Percentiles rank a stretch among this genome's conserved stretches.
Conservation (phyloP, 1,140 invertebrate genomes). For the Atta cephalotes region DNA sequence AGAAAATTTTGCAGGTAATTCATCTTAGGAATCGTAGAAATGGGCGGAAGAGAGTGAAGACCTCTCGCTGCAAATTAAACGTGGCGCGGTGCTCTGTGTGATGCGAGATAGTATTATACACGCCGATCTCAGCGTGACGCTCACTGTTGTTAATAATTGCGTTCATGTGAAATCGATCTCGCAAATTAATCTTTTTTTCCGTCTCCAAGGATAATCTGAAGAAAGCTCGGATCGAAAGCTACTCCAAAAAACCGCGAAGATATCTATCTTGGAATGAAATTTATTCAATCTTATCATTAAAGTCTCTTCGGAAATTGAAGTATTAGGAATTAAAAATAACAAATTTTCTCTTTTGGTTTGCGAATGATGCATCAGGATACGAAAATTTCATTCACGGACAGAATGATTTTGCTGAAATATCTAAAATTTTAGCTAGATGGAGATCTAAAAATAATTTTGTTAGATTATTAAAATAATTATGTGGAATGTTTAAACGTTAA, state of each 20-base stretch:
- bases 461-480: too few species aligned
- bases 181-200: not conserved
- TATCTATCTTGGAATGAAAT: not conserved
- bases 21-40: slow-evolving; percentile 56
- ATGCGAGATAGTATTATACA: slow-evolving; percentile 56
- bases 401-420: too few species aligned
- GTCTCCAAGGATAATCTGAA: not conserved
- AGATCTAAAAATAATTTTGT: too few species aligned
- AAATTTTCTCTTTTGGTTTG: not conserved
- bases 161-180: slow-evolving; percentile 51
- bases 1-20: slow-evolving; percentile 53
- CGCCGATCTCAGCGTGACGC: slow-evolving; percentile 54
- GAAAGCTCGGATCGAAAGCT: not conserved
- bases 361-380: not conserved
- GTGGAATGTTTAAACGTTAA: too few species aligned
- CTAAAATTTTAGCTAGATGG: not conserved
- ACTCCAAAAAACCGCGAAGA: not conserved
- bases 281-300: not conserved
- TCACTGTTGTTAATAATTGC: slow-evolving; percentile 48
- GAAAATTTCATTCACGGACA: not conserved
- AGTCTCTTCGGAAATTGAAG: too few species aligned
- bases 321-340: too few species aligned
- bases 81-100: slow-evolving; percentile 17
- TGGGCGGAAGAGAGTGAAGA: slow-evolving; percentile 38
- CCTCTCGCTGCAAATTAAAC: slow-evolving; percentile 45